These are phyloP conservation scores for Cheiracanthium punctorium DNA, from an alignment of 2,888 invertebrate genomes.

Conservation along the genomic window DNA sequence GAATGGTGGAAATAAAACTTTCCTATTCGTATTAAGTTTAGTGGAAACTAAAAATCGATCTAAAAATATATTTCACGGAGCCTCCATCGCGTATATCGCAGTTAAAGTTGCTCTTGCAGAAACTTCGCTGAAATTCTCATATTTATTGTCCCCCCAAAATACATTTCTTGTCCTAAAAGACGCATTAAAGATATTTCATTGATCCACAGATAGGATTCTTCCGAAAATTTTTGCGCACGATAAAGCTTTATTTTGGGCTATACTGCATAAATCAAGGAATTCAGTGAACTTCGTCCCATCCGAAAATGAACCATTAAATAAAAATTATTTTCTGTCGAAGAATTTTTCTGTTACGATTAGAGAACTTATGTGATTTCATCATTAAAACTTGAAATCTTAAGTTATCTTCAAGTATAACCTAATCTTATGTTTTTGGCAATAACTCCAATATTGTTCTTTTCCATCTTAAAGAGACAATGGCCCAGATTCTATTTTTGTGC, in stretches of 20 bases:
- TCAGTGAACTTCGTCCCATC: neutral
- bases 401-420: too few species aligned
- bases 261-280: neutral
- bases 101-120: neutral
- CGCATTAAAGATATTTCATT: constrained; percentile 9
- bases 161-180: constrained; percentile 10
- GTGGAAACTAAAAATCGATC: neutral
- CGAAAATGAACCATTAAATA: too few species aligned
- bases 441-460: too few species aligned
- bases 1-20: too few species aligned
- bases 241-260: neutral
- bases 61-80: neutral
- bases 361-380: too few species aligned
- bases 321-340: too few species aligned
- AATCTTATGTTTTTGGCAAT: too few species aligned
- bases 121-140: neutral
- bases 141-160: neutral
- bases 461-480: too few species aligned
- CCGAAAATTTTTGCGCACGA: neutral
- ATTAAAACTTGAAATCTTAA: too few species aligned
- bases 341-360: too few species aligned
- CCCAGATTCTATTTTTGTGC: too few species aligned
- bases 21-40: neutral
- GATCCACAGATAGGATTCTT: neutral
- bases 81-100: neutral